phyloP scores from a whole-genome alignment of 2,797 vertebrate genomes.

The Epinephelus malabaricus region DNA sequence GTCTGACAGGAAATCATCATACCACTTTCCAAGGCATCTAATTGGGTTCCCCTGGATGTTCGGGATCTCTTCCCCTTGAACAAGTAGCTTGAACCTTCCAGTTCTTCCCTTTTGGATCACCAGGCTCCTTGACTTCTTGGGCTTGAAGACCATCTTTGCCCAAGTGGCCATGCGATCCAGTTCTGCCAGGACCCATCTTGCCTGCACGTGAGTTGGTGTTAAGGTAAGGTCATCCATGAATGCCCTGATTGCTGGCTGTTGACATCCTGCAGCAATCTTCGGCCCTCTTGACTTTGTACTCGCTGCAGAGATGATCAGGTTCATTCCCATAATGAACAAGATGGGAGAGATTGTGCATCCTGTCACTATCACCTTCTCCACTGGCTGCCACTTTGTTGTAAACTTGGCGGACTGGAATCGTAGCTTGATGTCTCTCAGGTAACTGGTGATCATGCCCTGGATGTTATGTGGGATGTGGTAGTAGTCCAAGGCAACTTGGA shows the following conservation, averaged over 20 bases:
- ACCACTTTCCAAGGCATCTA: too few species aligned
- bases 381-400: not conserved
- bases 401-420: not conserved
- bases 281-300: not conserved
- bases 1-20: too few species aligned
- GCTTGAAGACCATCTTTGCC: too few species aligned
- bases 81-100: too few species aligned
- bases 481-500: not conserved
- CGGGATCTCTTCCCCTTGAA: too few species aligned
- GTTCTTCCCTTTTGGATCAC: too few species aligned
- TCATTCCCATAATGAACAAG: not conserved
- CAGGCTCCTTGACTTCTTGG: too few species aligned
- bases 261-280: not conserved
- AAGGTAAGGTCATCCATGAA: not conserved
- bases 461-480: not conserved
- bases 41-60: too few species aligned
- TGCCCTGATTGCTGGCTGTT: not conserved
- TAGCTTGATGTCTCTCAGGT: not conserved
- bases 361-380: not conserved
- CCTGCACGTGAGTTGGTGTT: not conserved
- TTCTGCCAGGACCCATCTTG: too few species aligned
- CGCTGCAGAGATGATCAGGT: not conserved
- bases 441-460: not conserved
- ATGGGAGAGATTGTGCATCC: not conserved
- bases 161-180: too few species aligned